Percentiles rank a stretch among this genome's conserved stretches.
Evolutionary conservation across 2,888 invertebrate genomes (phyloP).

Genomic region (Xiphydria camelus): DNA sequence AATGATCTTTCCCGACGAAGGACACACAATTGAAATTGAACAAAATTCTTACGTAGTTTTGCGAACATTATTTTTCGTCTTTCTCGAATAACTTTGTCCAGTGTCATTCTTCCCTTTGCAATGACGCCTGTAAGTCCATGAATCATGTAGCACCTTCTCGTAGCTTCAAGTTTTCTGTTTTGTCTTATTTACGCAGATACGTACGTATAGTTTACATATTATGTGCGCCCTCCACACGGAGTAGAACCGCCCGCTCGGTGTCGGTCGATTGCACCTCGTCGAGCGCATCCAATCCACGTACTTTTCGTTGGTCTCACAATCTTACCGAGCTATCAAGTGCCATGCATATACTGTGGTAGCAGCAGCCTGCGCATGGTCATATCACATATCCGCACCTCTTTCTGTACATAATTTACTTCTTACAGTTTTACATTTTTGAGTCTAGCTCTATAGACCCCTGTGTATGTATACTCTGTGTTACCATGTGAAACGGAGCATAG

Average conservation of each 20-base stretch:
- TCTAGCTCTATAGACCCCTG: neutral
- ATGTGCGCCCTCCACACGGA: no score
- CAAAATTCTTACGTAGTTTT: neutral
- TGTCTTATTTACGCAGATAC: slow-evolving; percentile 16
- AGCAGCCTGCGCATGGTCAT: slow-evolving; percentile 16
- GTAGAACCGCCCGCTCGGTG: no score
- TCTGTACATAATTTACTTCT: slow-evolving; percentile 11
- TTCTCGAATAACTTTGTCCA: no score
- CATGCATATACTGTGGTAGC: slow-evolving; percentile 6
- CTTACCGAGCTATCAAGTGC: neutral
- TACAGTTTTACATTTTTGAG: slow-evolving; percentile 12
- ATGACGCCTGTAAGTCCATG: slow-evolving; percentile 22
- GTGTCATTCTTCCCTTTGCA: no score
- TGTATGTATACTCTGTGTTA: slow-evolving; percentile 9
- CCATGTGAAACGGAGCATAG: slow-evolving; percentile 12
- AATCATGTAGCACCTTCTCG: slow-evolving; percentile 7
- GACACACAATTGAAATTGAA: no score
- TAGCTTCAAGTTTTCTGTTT: slow-evolving; percentile 20
- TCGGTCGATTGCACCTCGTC: no score
- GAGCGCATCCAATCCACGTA: no score
- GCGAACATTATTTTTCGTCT: slow-evolving; percentile 2
- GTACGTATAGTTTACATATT: no score
- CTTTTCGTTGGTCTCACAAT: no score
- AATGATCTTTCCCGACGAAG: no score
- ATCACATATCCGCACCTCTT: slow-evolving; percentile 14